Evolutionary conservation across 2,797 vertebrate genomes (phyloP).

Genomic region (Antrozous pallidus): DNA sequence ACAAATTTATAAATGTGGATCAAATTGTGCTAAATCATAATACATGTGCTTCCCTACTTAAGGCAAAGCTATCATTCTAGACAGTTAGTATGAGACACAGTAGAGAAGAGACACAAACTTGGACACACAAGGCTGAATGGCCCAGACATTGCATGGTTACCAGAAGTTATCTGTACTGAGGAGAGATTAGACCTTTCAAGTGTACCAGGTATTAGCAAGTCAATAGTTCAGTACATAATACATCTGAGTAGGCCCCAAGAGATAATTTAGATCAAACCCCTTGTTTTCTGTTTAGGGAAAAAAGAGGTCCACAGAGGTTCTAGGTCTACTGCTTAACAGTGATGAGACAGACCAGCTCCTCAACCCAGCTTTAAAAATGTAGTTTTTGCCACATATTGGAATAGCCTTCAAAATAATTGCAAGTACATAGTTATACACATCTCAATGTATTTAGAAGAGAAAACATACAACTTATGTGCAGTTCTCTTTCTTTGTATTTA

Average conservation of each 20-base stretch:
- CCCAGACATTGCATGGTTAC: not conserved
- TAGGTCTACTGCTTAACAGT: not conserved
- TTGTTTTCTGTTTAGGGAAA: constrained; percentile 35
- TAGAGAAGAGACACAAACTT: not conserved
- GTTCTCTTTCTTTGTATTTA: not conserved
- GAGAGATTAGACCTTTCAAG: not conserved
- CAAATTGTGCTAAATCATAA: not conserved
- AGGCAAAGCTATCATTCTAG: not conserved
- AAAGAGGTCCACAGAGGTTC: not conserved
- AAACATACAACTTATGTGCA: not conserved
- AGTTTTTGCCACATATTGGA: not conserved
- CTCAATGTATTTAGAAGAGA: not conserved
- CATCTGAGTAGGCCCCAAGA: not conserved
- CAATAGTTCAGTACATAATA: not conserved
- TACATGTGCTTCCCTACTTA: not conserved
- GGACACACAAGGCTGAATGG: not conserved
- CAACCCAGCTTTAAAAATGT: not conserved
- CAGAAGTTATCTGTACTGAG: not conserved
- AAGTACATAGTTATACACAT: not conserved
- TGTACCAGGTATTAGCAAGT: not conserved
- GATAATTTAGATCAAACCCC: not conserved
- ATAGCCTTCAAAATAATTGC: not conserved
- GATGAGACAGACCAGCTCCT: accelerated
- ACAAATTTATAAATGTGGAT: not conserved
- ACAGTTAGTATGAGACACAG: accelerated